Evolutionary conservation across 2,888 invertebrate genomes (phyloP).

Genomic region (Pteria penguin): DNA sequence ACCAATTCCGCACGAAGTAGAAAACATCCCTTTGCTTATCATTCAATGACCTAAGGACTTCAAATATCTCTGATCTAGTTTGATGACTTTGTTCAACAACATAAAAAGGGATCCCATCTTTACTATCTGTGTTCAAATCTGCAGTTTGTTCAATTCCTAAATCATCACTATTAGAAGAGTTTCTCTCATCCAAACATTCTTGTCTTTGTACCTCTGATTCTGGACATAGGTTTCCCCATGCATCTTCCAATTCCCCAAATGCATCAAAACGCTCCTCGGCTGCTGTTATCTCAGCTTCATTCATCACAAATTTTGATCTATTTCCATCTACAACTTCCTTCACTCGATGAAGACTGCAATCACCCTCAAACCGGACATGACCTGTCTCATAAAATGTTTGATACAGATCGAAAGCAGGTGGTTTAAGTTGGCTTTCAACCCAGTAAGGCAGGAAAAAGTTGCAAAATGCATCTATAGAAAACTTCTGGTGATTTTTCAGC

Average conservation of each 20-base stretch:
- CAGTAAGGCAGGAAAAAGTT: conserved; percentile 24
- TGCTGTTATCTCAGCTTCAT: conserved; percentile 21
- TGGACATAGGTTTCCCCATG: conserved; percentile 35
- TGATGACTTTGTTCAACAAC: neutral
- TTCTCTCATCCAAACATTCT: conserved; percentile 12
- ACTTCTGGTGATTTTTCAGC: conserved; percentile 14
- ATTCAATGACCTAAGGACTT: conserved; percentile 17
- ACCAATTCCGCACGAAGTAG: conserved; percentile 2
- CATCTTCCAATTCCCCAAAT: conserved; percentile 30
- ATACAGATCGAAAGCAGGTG: too few species aligned
- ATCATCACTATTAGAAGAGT: neutral
- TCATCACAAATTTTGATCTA: conserved; percentile 9
- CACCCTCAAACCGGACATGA: neutral
- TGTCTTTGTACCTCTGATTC: too few species aligned
- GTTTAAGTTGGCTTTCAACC: conserved; percentile 23
- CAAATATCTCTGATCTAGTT: neutral
- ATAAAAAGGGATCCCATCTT: neutral
- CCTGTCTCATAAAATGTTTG: too few species aligned
- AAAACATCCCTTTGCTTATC: conserved; percentile 18
- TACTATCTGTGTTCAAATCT: neutral
- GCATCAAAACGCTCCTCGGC: conserved; percentile 23
- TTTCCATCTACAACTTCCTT: conserved; percentile 35
- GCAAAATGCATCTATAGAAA: conserved; percentile 15
- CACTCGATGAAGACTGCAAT: neutral
- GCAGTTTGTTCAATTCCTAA: conserved; percentile 3